These are phyloP conservation scores for Cheilosia vulpina DNA, from an alignment of 2,888 invertebrate species.

Conservation along the genomic window DNA sequence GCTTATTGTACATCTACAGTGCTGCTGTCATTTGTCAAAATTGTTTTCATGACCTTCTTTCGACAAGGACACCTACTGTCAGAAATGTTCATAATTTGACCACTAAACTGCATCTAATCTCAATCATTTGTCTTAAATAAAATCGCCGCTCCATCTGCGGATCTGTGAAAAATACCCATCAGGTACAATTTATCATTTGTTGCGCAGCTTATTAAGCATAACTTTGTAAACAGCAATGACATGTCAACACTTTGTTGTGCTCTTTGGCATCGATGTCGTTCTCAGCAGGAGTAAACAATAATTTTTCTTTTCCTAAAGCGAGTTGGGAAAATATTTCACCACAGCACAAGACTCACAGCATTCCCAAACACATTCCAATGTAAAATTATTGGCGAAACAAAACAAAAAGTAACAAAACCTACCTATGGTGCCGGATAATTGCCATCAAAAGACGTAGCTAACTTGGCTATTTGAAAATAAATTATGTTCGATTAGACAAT, in stretches of 20 bases:
- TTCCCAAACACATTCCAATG: conserved; percentile 23
- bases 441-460: conserved; percentile 19
- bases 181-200: not conserved
- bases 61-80: no score
- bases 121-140: not conserved
- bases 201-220: conserved; percentile 12
- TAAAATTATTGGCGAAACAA: conserved; percentile 23
- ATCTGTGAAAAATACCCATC: not conserved
- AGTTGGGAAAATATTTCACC: conserved; percentile 22
- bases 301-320: conserved; percentile 3
- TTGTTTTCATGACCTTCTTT: no score
- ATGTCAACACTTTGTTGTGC: conserved; percentile 20
- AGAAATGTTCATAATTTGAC: no score
- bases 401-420: conserved; percentile 7
- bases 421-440: conserved; percentile 9
- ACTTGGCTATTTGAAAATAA: conserved; percentile 23
- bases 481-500: conserved; percentile 38
- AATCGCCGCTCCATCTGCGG: not conserved
- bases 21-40: no score
- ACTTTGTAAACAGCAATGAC: conserved; percentile 34
- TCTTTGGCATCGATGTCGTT: conserved; percentile 15
- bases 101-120: no score
- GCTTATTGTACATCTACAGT: no score
- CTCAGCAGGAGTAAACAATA: conserved; percentile 22
- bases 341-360: conserved; percentile 16